These are phyloP conservation scores for Bombylius major DNA, from an alignment of 2,888 invertebrate genomes.

Conservation along the genomic window DNA sequence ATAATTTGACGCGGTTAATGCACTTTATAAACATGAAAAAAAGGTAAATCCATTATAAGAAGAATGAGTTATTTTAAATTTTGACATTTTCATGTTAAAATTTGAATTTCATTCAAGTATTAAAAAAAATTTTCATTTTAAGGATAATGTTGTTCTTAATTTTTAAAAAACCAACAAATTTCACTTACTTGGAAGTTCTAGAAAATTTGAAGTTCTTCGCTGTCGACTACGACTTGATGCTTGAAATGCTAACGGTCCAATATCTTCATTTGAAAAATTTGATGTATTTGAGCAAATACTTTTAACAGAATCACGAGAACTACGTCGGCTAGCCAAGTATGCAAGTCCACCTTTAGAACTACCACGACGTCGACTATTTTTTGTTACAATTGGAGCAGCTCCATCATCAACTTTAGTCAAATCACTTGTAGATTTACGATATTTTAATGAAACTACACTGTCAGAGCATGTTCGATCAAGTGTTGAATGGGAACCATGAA, in stretches of 20 bases:
- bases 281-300: slow-evolving; percentile 58
- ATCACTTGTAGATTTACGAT: slow-evolving; percentile 67
- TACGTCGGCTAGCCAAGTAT: slow-evolving; percentile 72
- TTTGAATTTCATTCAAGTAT: too few relatives aligned
- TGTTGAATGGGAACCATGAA: slow-evolving; percentile 36
- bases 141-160: too few relatives aligned
- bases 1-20: too few relatives aligned
- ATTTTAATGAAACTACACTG: slow-evolving; percentile 37
- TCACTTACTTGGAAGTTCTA: slow-evolving; percentile 66
- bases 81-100: too few relatives aligned
- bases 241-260: slow-evolving; percentile 68
- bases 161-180: too few relatives aligned
- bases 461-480: slow-evolving; percentile 36
- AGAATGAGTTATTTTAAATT: too few relatives aligned
- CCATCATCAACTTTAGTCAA: slow-evolving; percentile 41
- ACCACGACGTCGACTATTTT: slow-evolving; percentile 55
- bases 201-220: slow-evolving; percentile 71
- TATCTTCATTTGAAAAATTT: slow-evolving; percentile 57
- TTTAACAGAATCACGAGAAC: slow-evolving; percentile 58
- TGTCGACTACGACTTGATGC: slow-evolving; percentile 65
- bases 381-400: slow-evolving; percentile 48
- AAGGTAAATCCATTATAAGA: too few relatives aligned
- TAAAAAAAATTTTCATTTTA: too few relatives aligned
- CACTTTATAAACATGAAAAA: too few relatives aligned
- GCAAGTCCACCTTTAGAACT: slow-evolving; percentile 51